These are phyloP conservation scores for Phalera bucephala DNA, from an alignment of 2,888 invertebrate genomes.

Conservation along the genomic window DNA sequence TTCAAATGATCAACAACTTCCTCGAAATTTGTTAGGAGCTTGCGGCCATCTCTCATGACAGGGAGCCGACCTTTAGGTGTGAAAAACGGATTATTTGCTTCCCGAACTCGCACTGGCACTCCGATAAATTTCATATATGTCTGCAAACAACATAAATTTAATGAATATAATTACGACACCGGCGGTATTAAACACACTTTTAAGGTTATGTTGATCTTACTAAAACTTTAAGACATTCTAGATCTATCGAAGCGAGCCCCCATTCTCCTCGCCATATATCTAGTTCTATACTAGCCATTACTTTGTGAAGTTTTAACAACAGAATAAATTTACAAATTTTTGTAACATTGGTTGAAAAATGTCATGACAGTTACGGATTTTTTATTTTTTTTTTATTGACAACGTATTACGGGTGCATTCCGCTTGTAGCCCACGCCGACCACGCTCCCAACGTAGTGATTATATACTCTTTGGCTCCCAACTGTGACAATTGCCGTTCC, in stretches of 20 bases:
- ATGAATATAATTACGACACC: not conserved
- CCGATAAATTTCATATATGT: conserved; percentile 89
- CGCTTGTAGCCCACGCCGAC: too few relatives aligned
- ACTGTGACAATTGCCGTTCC: too few relatives aligned
- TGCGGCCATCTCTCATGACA: conserved; percentile 84
- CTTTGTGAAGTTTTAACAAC: conserved; percentile 18
- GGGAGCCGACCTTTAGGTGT: conserved; percentile 89
- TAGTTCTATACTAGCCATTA: conserved; percentile 81
- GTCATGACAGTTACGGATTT: not conserved
- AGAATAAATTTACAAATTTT: conserved; percentile 14
- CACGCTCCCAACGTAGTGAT: too few relatives aligned
- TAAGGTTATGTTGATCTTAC: conserved; percentile 80
- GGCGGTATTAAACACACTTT: not conserved
- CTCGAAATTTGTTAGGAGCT: conserved; percentile 84
- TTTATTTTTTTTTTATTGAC: not conserved
- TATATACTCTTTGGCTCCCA: too few relatives aligned
- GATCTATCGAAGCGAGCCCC: conserved; percentile 93
- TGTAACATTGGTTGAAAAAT: not conserved
- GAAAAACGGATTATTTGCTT: conserved; percentile 87
- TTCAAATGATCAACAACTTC: conserved; percentile 88
- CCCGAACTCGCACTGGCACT: conserved; percentile 87
- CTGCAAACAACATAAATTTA: conserved; percentile 53
- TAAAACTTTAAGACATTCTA: conserved; percentile 91
- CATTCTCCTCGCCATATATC: conserved; percentile 94
- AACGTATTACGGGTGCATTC: not conserved